Evolutionary conservation across 1,140 invertebrate genomes (phyloP), one percentile per base, ranked within the genome.

Genomic region (Metopolophium dirhodum): DNA sequence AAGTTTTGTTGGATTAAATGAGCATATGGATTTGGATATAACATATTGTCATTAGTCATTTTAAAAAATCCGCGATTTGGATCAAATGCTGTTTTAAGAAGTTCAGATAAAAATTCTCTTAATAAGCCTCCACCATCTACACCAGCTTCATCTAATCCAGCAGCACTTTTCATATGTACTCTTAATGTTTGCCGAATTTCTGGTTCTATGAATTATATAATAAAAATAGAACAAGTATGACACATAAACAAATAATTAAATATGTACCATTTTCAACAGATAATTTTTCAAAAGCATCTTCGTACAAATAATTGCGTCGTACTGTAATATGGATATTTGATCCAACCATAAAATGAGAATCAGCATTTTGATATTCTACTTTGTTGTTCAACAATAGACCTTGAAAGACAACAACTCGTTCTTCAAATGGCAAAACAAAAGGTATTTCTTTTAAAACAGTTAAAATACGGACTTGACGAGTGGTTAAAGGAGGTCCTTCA

Each of bases 61-160:
- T 97, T 95, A 95, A 99, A 99, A 94, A 99, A 98, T 0, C 99
- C 99, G 82, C 99, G 96, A 95, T 99, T 99, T 0, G 99, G 99
- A 96, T 99, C 98, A 95, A 99, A 99, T 0, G 98, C 98, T 0
- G 98, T 99, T 95, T 98, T 99, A 14, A 99, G 95, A 11, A 99
- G 95, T 95, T 99, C 98, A 2, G 97, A 98, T 1, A 99, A 95
- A 95, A 99, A 99, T 95, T 99, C 99, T 82, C 99, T 96, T 94
- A 99, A 97, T 6, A 99, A 97, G 7, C 99, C 99, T 26, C 98
- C 99, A 30, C 99, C 99, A 95, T 99, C 99, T 14, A 99, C 98
- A 1, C 99, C 99, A 2, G 98, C 98, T 95, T 99, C 99, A 94
- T 99, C 98, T 20, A 98, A 95, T 1, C 99, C 99, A 23, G 97